A percentile compares a stretch with the other conserved stretches of the same genome.
phyloP scores from a whole-genome alignment of 2,888 invertebrate species.

The Tanytarsus gracilentus region DNA sequence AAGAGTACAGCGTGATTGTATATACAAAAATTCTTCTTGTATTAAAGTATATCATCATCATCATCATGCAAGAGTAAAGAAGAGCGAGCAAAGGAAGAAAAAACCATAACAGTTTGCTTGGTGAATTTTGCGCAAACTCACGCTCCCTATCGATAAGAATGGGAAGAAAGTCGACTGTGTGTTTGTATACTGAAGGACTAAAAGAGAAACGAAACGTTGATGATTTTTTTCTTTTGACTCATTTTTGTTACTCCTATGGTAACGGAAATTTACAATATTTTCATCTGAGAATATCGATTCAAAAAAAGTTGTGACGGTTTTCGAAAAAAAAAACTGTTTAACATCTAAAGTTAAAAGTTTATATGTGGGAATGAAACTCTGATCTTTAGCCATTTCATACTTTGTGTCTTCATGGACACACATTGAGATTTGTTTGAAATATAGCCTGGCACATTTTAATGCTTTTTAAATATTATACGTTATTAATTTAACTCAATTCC shows the following conservation, averaged over 20 bases:
- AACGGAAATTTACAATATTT: conserved; percentile 29
- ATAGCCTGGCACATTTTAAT: no score
- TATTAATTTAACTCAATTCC: no score
- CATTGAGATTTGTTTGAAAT: no score
- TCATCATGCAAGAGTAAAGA: no score
- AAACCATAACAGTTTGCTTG: conserved; percentile 22
- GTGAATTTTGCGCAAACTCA: conserved; percentile 25
- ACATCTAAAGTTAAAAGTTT: background rate
- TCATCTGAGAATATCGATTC: conserved; percentile 29
- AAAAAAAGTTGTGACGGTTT: conserved; percentile 23
- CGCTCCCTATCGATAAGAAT: conserved; percentile 17
- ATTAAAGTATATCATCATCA: background rate
- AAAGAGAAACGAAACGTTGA: conserved; percentile 23
- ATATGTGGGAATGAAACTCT: conserved; percentile 27
- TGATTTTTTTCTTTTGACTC: conserved; percentile 23
- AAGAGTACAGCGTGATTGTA: no score
- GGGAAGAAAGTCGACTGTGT: background rate
- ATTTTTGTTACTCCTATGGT: conserved; percentile 28
- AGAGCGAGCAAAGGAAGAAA: no score
- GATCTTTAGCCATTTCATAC: conserved; percentile 1
- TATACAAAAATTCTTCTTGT: no score
- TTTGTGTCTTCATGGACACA: conserved; percentile 1
- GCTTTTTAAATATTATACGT: no score
- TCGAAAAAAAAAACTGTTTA: background rate
- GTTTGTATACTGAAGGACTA: conserved; percentile 2